Percentiles rank a stretch among this genome's conserved stretches.
phyloP scores from a whole-genome alignment of 1,140 invertebrate species.

The Pseudomyrmex dendroicus region DNA sequence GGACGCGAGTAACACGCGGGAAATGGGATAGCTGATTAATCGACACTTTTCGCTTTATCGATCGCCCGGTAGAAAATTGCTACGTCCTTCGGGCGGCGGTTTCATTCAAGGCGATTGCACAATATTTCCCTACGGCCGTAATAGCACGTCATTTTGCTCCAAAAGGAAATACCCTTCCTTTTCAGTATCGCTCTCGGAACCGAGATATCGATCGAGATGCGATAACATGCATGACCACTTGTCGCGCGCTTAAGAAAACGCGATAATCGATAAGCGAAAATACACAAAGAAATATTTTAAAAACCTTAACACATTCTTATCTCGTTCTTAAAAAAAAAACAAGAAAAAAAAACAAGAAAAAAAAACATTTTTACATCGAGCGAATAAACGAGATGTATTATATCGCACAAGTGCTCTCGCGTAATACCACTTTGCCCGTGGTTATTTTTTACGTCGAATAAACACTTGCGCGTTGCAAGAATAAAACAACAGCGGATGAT shows the following conservation, averaged over 20 bases:
- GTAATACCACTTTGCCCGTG: neutral
- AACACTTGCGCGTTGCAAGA: neutral
- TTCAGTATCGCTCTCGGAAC: constrained; percentile 10
- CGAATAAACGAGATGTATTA: neutral
- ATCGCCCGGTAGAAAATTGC: constrained; percentile 32
- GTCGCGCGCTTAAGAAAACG: neutral
- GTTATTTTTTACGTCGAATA: neutral
- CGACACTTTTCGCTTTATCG: constrained; percentile 21
- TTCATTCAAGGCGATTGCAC: constrained; percentile 26
- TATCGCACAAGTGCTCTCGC: neutral
- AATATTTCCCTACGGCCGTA: constrained; percentile 45
- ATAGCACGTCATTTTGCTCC: constrained; percentile 28
- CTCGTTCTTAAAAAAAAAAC: no score
- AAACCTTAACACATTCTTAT: constrained; percentile 6
- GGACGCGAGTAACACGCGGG: neutral
- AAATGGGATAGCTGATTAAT: neutral
- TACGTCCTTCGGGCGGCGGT: constrained; percentile 24
- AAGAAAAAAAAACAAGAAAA: neutral
- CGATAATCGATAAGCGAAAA: constrained; percentile 37
- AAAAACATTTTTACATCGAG: neutral
- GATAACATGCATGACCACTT: constrained; percentile 23
- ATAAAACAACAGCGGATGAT: constrained; percentile 15
- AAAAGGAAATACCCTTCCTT: constrained; percentile 20
- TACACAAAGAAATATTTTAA: constrained; percentile 22
- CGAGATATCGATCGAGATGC: constrained; percentile 35